Evolutionary conservation across 2,888 invertebrate species (phyloP).

Genomic region (Leucophenga maculata): DNA sequence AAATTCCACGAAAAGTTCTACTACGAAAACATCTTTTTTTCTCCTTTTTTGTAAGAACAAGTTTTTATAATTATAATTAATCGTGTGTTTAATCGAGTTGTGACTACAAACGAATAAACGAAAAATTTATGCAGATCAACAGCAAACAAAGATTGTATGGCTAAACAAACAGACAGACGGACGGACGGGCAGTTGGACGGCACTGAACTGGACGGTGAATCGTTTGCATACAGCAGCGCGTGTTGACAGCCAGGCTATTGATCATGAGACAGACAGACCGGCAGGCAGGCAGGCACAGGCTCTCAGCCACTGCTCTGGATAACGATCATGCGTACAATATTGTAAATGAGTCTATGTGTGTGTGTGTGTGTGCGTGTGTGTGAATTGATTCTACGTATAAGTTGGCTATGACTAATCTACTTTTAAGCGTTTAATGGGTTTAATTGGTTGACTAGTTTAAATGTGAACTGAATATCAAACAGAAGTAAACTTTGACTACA

Average conservation of each 20-base stretch:
- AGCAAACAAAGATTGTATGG: conserved; percentile 5
- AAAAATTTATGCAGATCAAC: conserved; percentile 56
- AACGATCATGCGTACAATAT: conserved; percentile 28
- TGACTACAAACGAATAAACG: conserved; percentile 8
- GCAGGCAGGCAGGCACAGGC: conserved; percentile 17
- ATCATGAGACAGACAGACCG: conserved; percentile 42
- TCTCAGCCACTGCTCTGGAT: conserved; percentile 48
- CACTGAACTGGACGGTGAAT: background rate
- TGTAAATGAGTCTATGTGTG: background rate
- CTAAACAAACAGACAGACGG: background rate
- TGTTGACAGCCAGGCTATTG: conserved; percentile 56
- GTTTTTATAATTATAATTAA: conserved; percentile 58
- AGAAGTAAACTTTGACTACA: too few relatives aligned
- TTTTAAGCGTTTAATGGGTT: conserved; percentile 23
- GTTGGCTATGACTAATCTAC: conserved; percentile 41
- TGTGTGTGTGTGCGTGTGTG: background rate
- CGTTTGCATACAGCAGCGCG: conserved; percentile 40
- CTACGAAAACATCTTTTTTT: conserved; percentile 38
- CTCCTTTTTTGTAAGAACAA: background rate
- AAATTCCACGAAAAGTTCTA: conserved; percentile 59
- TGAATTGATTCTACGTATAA: background rate
- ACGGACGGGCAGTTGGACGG: background rate
- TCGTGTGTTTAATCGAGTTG: conserved; percentile 40
- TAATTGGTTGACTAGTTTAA: conserved; percentile 38
- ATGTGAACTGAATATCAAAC: conserved; percentile 48